Evolutionary conservation across 2,888 invertebrate genomes (phyloP).

Genomic region (Acleris holmiana): DNA sequence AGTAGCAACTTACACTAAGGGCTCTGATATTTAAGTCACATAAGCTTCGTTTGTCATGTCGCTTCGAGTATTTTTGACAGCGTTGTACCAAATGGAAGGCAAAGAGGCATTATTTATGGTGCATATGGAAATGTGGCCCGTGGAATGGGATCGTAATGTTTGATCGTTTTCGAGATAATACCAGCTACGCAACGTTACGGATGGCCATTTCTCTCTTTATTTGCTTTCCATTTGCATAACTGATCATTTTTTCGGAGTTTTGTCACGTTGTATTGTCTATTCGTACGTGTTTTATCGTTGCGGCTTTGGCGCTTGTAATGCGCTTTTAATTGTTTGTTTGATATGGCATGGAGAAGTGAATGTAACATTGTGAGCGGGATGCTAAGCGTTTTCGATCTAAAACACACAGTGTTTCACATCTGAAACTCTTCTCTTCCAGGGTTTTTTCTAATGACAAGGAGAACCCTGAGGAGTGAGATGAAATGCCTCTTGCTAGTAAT

Average conservation of each 20-base stretch:
- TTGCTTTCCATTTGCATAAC: conserved; percentile 71
- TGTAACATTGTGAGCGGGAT: no score
- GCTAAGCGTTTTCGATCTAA: no score
- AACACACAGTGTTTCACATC: no score
- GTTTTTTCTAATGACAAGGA: no score
- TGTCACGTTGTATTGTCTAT: conserved; percentile 22
- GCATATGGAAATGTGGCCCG: conserved; percentile 66
- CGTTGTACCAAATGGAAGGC: conserved; percentile 59
- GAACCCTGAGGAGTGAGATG: no score
- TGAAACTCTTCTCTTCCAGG: no score
- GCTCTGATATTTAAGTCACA: no score
- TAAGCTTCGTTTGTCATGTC: neutral
- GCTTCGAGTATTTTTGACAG: conserved; percentile 9
- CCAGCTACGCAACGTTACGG: conserved; percentile 53
- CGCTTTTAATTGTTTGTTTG: no score
- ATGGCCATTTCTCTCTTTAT: conserved; percentile 67
- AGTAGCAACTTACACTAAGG: no score
- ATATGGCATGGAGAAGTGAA: no score
- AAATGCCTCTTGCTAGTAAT: no score
- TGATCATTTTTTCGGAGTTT: conserved; percentile 54
- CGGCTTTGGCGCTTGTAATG: neutral
- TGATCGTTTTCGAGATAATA: conserved; percentile 73
- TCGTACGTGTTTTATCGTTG: conserved; percentile 1
- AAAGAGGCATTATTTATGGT: conserved; percentile 66
- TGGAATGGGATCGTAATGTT: conserved; percentile 71